Conservation (phyloP, 2,888 invertebrate genomes). For the Pammene fasciana region DNA sequence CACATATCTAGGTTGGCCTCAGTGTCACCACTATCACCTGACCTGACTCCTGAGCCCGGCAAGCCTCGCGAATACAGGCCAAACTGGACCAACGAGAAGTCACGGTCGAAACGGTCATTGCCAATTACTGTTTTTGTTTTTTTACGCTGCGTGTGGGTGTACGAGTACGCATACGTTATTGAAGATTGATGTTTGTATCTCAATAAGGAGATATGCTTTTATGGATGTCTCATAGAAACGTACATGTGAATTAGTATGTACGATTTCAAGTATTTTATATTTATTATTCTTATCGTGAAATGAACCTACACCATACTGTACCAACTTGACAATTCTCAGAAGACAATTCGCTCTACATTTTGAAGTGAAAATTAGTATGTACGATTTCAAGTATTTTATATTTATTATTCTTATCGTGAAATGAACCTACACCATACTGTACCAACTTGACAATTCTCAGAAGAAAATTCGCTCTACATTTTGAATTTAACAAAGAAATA, state of each 20-base stretch:
- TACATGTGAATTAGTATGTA: background rate
- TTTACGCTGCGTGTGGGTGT: constrained; percentile 4
- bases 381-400: too few relatives aligned
- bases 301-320: too few relatives aligned
- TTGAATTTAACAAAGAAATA: background rate
- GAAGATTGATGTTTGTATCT: constrained; percentile 2
- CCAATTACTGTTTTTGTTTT: constrained; percentile 21
- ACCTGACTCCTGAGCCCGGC: too few relatives aligned
- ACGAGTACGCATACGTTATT: constrained; percentile 1
- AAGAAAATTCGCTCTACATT: background rate
- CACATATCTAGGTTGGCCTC: too few relatives aligned
- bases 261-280: too few relatives aligned
- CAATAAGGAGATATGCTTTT: background rate
- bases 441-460: background rate
- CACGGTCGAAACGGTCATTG: constrained; percentile 25
- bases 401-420: too few relatives aligned
- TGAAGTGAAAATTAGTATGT: too few relatives aligned
- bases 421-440: too few relatives aligned
- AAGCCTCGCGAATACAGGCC: background rate
- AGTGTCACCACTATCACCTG: too few relatives aligned
- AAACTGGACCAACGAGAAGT: constrained; percentile 42
- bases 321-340: background rate
- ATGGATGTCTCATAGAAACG: background rate
- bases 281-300: too few relatives aligned
- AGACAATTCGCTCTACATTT: background rate